Conservation (phyloP, 2,888 invertebrate species). For the Axea sp. region DNA sequence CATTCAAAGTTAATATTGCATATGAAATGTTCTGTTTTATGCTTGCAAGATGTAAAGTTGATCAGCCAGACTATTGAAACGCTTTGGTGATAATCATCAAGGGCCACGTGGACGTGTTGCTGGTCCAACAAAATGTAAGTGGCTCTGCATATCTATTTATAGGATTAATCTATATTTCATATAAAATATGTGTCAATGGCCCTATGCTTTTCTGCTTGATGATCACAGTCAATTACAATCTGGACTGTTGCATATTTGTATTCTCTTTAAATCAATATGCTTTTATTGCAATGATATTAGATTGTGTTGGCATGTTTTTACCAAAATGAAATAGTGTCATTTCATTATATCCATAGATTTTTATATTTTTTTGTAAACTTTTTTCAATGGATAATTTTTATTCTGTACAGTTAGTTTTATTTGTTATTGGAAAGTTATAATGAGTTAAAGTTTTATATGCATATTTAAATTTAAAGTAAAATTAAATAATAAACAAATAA, state of each 20-base stretch:
- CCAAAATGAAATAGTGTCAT: no score
- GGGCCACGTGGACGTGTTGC: slow-evolving; percentile 56
- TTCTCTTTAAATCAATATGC: slow-evolving; percentile 12
- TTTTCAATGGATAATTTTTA: no score
- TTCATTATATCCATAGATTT: no score
- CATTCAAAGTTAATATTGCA: no score
- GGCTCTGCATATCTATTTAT: slow-evolving; percentile 1
- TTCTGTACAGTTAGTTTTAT: no score
- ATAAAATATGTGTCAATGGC: slow-evolving; percentile 45
- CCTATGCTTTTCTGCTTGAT: slow-evolving; percentile 19
- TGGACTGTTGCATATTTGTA: slow-evolving; percentile 11
- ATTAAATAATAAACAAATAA: no score
- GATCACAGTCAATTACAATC: slow-evolving; percentile 44
- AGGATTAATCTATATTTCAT: not conserved
- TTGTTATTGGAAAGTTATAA: no score
- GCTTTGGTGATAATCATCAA: slow-evolving; percentile 39
- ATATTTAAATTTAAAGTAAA: no score
- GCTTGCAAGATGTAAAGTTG: not conserved
- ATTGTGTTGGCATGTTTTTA: slow-evolving; percentile 4
- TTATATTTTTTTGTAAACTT: no score
- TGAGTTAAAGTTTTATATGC: no score
- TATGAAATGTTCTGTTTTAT: no score
- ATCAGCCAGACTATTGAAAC: slow-evolving; percentile 4
- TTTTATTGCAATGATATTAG: slow-evolving; percentile 1
- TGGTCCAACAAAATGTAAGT: slow-evolving; percentile 52